Evolutionary conservation across 2,113 vertebrate species (phyloP), one percentile per base, ranked within the genome.

Genomic region (Myiagra hebetior): DNA sequence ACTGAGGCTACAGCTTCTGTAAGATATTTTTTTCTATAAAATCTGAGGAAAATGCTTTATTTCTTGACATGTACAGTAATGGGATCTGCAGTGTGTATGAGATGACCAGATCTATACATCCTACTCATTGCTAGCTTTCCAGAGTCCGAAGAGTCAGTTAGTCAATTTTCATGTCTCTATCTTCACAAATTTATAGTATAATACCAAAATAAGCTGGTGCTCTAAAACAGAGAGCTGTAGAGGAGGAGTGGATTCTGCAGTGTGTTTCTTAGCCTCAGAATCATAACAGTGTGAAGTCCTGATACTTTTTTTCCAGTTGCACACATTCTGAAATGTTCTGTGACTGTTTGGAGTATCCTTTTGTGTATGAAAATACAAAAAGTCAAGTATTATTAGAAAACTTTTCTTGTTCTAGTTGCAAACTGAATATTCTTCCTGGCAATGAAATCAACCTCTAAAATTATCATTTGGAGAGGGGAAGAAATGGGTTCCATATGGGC

Each of bases 401-500:
- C 26, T 4, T 78, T 60, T 79, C 83, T 96, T 85, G 11, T 57
- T 93, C 64, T 89, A 77, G 16, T 46, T 90, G 27, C 8, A 17
- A 85, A 83, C 33, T 17, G 37, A 83, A 64, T 96, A 87, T 57
- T 91, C 46, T 94, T 90, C 59, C 55, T 90, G 80, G 63, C 79
- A 87, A 39, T 83, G 50, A 73, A 94, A 85, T 82, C 53, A 64
- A 52, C 22, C 60, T 79, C 91, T 96, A 88, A 96, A 94, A 81
- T 89, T 91, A 57, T 65, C 18, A 7, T 90, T 93, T 83, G 31
- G 42, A 83, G 28, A 82, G 33, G 30, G 13, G 30, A 50, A 73
- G 50, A 91, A 87, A 90, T 93, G 26, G 11, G 13, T 94, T 95
- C 82, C 93, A 95, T 85, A 93, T 96, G 93, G 26, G 18, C 42